These are phyloP conservation scores for Chrysoperla carnea DNA, from an alignment of 1,140 invertebrate genomes.

Conservation along the genomic window DNA sequence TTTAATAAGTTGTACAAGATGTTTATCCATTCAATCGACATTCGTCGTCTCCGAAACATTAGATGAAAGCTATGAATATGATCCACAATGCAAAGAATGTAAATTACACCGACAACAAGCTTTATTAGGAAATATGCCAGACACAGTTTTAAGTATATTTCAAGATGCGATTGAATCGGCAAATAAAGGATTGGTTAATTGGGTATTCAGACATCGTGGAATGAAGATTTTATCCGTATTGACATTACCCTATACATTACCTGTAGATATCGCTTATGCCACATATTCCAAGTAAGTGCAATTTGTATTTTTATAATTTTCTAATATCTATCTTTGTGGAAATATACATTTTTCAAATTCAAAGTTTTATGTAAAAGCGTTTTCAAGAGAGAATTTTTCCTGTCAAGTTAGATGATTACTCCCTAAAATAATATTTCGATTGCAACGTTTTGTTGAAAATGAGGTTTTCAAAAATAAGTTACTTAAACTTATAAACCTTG, in stretches of 20 bases:
- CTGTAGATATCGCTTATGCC: constrained; percentile 68
- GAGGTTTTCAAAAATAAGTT: too few relatives aligned
- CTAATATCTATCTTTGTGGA: constrained; percentile 2
- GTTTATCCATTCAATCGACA: constrained; percentile 65
- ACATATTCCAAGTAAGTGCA: constrained; percentile 62
- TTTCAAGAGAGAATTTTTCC: not conserved
- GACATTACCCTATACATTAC: constrained; percentile 66
- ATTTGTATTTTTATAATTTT: not conserved
- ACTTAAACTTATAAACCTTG: too few relatives aligned
- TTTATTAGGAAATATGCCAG: constrained; percentile 66
- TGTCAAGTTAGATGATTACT: too few relatives aligned
- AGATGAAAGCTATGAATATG: constrained; percentile 53
- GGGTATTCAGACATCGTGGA: constrained; percentile 68
- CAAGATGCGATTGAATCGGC: constrained; percentile 83
- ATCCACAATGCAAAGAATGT: constrained; percentile 68
- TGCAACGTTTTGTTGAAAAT: too few relatives aligned
- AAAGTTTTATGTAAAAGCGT: not conserved
- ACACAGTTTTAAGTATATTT: constrained; percentile 69
- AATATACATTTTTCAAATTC: too few relatives aligned
- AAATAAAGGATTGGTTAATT: constrained; percentile 77
- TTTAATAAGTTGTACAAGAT: constrained; percentile 68
- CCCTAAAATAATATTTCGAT: too few relatives aligned
- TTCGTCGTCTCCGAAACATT: constrained; percentile 51
- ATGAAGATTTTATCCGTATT: constrained; percentile 63
- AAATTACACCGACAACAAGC: constrained; percentile 68